Base-by-base conservation (phyloP, 2,888 invertebrate genomes). In the Protula sp. region DNA sequence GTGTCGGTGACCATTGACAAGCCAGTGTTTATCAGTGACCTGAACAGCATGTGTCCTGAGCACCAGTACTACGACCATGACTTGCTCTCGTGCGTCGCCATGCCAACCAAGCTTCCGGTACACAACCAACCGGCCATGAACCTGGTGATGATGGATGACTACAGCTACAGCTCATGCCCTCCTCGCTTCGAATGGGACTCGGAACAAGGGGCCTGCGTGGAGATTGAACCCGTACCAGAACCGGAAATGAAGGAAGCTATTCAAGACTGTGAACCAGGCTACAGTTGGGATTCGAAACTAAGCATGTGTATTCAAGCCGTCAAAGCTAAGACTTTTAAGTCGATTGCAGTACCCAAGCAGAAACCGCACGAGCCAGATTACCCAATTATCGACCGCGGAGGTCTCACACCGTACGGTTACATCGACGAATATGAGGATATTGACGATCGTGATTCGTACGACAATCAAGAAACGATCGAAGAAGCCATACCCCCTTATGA, bases 241-340 rank as follows among this genome's bases (percentile, higher is more conserved):
- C 38, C 38, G 9, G 38, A 38, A 19, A 9, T 14, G 38, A 5
- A 5, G 14, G 50, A 50, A 19, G 24, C 50, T 22, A n/a, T n/a
- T 38, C 9, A 14, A 38, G 5, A 50, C 4, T 50, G 50, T 50
- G 19, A 9, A 50, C 24, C 50, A 50, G 50, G 50, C 9, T 50
- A 50, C 50, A 5, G 24, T 50, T 22, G 14, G 14, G 50, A 50
- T 19, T 22, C 50, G 0, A 30, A 55, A 29, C 5, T 59, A 9
- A 9, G 3, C 47, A 51, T 55, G 52, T 62, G 62, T 56, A 57
- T 50, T 19, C 45, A 52, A 5, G 30, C 51, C 4, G 24, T 9
- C 2, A 29, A 28, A 52, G 54, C 29, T 5, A 29, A 27, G n/a
- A 45, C 2, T 27, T 24, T 14, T 3, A n/a, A n/a, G n/a, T n/a